Base-by-base conservation (phyloP, 2,113 vertebrate species). In the Lepus timidus region DNA sequence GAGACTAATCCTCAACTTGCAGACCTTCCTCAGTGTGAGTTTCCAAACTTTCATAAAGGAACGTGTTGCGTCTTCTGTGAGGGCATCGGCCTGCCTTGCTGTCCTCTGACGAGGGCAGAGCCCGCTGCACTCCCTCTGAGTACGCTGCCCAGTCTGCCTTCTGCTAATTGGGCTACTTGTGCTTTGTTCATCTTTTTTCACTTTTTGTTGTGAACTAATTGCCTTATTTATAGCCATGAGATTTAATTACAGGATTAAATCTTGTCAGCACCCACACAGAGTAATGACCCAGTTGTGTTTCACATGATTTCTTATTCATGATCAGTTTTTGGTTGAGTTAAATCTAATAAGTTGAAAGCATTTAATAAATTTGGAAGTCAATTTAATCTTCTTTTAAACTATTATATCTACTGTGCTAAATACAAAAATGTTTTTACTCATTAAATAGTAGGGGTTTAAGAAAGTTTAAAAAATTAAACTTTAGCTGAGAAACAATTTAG, bases 121-220 rank as follows among this genome's bases (percentile, higher is more conserved):
- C 9, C 29, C 22, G 29, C 29, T 39, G 27, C 64, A 25, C 33
- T 78, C 65, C 39, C 36, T 10, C 39, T 68, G n/a, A 36, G 10
- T 23, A 17, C 19, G 23, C 29, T 78, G 49, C 64, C 64, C 1
- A 33, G 16, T 79, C 71, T 92, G 33, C 11, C 27, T 20, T 39
- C 9, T 9, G 25, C 11, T 78, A 17, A 68, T 58, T 36, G 71
- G 55, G 23, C 58, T 23, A 5, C 33, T 90, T 52, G 36, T 55
- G 33, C 31, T 76, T 91, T 68, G 16, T 65, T 33, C 58, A 29
- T 82, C 70, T 78, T 58, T 36, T 64, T 79, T 58, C 23, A 16
- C n/a, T 85, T 91, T 82, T 94, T 80, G 6, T 51, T 93, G 31
- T 92, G 44, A 90, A 94, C 17, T 36, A 65, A 84, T 80, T 87